Evolutionary conservation across 2,797 vertebrate species (phyloP).

Genomic region (Poeciliopsis turneri): DNA sequence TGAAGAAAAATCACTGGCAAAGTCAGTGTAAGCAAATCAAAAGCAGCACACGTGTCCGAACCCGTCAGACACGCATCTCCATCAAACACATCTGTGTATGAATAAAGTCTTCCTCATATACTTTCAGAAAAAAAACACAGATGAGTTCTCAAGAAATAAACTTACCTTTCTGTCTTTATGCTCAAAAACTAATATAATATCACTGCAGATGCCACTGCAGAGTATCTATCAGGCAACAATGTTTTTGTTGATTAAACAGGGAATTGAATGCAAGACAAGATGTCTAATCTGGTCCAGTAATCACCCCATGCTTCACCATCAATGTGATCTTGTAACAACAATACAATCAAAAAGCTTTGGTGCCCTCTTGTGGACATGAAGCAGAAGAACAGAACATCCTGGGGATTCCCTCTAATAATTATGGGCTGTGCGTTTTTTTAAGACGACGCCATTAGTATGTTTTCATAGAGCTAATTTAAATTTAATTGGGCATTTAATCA

Average conservation of each 20-base stretch:
- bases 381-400: conserved; percentile 30
- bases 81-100: conserved; percentile 23
- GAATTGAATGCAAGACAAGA: conserved; percentile 4
- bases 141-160: conserved; percentile 30
- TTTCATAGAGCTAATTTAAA: background rate
- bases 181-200: conserved; percentile 12
- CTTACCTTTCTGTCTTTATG: conserved; percentile 42
- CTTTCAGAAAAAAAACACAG: conserved; percentile 22
- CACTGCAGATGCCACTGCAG: background rate
- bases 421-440: background rate
- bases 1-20: conserved; percentile 56
- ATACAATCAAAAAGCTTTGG: conserved; percentile 21
- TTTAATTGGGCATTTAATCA: background rate
- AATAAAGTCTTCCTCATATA: background rate
- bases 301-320: background rate
- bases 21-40: conserved; percentile 32
- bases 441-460: background rate
- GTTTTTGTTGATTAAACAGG: background rate
- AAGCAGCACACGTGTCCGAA: conserved; percentile 14
- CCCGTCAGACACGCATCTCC: conserved; percentile 12
- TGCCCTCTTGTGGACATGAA: conserved; percentile 67
- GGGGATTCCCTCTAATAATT: background rate
- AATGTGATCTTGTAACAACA: background rate
- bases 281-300: background rate
- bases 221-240: background rate